A percentile compares a stretch with the other conserved stretches of the same genome.
phyloP scores from a whole-genome alignment of 1,140 invertebrate species.

The Drosophila orena region DNA sequence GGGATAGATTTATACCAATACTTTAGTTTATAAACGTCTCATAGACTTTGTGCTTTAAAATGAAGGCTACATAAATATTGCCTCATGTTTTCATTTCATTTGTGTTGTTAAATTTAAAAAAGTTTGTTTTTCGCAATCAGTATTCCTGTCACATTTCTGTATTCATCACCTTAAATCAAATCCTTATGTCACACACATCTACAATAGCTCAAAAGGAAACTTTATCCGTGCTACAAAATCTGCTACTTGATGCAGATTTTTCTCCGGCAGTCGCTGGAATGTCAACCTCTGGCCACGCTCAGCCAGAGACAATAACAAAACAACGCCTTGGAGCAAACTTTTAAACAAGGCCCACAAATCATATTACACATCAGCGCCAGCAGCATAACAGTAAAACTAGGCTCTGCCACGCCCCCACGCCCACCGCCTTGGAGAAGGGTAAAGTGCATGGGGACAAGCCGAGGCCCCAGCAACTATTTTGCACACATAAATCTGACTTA shows the following conservation, averaged over 20 bases:
- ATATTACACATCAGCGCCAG: conserved; percentile 40
- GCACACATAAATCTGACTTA: conserved; percentile 82
- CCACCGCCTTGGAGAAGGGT: conserved; percentile 24
- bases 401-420: conserved; percentile 25
- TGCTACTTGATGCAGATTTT: conserved; percentile 48
- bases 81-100: too few species aligned
- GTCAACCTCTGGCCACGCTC: conserved; percentile 52
- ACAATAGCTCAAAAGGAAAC: conserved; percentile 9
- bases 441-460: conserved; percentile 42
- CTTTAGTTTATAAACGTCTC: too few species aligned
- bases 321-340: conserved; percentile 59
- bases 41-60: too few species aligned
- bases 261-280: conserved; percentile 53
- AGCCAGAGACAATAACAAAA: conserved; percentile 33
- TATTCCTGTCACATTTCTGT: not conserved
- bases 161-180: not conserved
- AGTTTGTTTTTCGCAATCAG: too few species aligned
- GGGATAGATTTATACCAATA: too few species aligned
- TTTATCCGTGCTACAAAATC: conserved; percentile 39
- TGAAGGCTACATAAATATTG: too few species aligned
- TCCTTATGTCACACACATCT: conserved; percentile 24
- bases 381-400: conserved; percentile 49
- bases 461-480: conserved; percentile 59
- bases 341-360: conserved; percentile 75
- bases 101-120: too few species aligned